Percentiles rank a stretch among this genome's conserved stretches.
phyloP scores from a whole-genome alignment of 2,797 vertebrate species.

The Sebastes oblongus region DNA sequence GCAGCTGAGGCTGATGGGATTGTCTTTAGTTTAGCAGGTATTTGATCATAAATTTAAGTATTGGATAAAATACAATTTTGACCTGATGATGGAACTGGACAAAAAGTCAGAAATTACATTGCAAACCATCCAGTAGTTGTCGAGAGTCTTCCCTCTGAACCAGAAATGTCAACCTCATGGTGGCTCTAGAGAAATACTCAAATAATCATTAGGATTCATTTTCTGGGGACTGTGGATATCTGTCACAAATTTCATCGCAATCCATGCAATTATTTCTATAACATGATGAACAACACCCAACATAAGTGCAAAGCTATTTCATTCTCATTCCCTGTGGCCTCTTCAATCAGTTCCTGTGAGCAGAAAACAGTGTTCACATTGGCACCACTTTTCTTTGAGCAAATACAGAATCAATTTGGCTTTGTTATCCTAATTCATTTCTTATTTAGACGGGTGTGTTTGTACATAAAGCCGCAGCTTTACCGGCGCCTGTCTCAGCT shows the following conservation, averaged over 20 bases:
- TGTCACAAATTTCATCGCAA: background rate
- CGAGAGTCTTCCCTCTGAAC: background rate
- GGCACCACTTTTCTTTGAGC: background rate
- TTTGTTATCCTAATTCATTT: background rate
- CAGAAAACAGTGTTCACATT: background rate
- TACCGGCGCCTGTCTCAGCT: background rate
- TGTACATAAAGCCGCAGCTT: background rate
- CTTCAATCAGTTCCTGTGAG: background rate
- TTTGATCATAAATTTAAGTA: background rate
- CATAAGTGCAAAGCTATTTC: background rate
- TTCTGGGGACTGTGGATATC: background rate
- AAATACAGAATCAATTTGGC: background rate
- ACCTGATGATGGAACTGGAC: background rate
- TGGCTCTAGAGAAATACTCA: background rate
- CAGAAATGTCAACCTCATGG: background rate
- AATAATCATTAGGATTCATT: background rate
- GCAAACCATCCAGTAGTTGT: background rate
- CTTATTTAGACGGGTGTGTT: background rate
- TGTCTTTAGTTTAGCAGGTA: no score
- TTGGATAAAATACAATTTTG: background rate
- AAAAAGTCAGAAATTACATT: background rate
- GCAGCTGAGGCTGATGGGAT: no score
- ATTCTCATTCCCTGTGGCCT: background rate
- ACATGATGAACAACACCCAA: background rate
- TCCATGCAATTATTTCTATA: background rate